Conservation (phyloP, 2,113 vertebrate genomes). For the Corythornis madagascariensis region DNA sequence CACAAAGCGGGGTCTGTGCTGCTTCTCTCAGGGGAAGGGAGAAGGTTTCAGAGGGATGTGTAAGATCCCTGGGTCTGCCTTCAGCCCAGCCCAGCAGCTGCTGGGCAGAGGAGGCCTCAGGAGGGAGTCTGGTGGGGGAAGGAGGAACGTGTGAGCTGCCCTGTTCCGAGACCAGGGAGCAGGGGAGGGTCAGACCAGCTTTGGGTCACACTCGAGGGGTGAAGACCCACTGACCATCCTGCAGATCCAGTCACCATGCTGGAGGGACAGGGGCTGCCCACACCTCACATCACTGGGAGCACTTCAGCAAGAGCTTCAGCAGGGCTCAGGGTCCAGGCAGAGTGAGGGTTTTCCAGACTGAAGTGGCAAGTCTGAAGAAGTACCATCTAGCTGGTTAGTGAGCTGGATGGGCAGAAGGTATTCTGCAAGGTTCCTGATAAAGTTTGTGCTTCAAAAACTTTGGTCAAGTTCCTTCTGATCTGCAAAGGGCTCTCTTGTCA, state of each 20-base stretch:
- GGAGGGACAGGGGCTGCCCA: not conserved
- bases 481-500: not conserved
- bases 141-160: not conserved
- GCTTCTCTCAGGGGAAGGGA: not conserved
- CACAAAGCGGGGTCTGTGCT: not conserved
- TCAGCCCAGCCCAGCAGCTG: not conserved
- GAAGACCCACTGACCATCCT: not conserved
- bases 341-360: not conserved
- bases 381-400: not conserved
- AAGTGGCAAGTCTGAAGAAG: not conserved
- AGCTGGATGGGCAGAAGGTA: not conserved
- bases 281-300: rapidly evolving
- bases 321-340: not conserved
- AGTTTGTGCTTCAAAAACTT: not conserved
- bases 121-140: not conserved
- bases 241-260: rapidly evolving
- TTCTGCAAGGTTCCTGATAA: not conserved
- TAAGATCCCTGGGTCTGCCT: not conserved
- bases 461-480: not conserved
- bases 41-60: not conserved
- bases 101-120: not conserved
- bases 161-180: not conserved
- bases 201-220: not conserved
- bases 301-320: not conserved
- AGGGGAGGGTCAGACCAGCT: not conserved